A percentile compares a stretch with the other conserved stretches of the same genome.
These are phyloP conservation scores for Brachyptera risi DNA, from an alignment of 2,888 invertebrate genomes.

Conservation along the genomic window DNA sequence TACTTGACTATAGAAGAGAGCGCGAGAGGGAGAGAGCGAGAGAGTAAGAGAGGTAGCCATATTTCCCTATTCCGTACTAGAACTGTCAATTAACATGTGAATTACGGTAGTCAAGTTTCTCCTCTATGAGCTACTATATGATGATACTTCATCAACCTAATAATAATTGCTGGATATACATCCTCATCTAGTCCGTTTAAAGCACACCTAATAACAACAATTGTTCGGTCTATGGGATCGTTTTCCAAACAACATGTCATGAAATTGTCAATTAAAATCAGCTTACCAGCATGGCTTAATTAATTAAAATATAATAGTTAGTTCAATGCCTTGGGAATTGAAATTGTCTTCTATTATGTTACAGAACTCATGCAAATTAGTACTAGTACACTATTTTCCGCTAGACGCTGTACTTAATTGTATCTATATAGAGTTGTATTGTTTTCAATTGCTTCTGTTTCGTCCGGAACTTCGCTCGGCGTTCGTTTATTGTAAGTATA, in stretches of 20 bases:
- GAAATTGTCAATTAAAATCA: background rate
- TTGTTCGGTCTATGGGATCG: slow-evolving; percentile 6
- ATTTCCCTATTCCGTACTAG: slow-evolving; percentile 11
- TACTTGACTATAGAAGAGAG: background rate
- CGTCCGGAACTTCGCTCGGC: no score
- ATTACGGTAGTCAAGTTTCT: slow-evolving; percentile 4
- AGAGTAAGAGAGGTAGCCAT: background rate
- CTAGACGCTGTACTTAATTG: no score
- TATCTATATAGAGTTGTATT: no score
- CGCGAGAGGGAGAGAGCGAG: background rate
- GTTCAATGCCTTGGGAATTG: no score
- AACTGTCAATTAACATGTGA: slow-evolving; percentile 19
- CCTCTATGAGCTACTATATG: background rate
- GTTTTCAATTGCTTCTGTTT: no score
- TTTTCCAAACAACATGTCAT: background rate
- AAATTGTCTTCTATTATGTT: no score
- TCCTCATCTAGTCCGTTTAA: no score
- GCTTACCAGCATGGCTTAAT: background rate
- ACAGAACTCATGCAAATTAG: no score
- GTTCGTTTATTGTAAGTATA: no score
- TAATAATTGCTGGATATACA: slow-evolving; percentile 17
- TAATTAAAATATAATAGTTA: background rate
- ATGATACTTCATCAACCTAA: slow-evolving; percentile 8
- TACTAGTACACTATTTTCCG: no score
- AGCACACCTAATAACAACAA: slow-evolving; percentile 14